Conservation (phyloP, 2,888 invertebrate species). For the Prosopocoilus inquinatus region DNA sequence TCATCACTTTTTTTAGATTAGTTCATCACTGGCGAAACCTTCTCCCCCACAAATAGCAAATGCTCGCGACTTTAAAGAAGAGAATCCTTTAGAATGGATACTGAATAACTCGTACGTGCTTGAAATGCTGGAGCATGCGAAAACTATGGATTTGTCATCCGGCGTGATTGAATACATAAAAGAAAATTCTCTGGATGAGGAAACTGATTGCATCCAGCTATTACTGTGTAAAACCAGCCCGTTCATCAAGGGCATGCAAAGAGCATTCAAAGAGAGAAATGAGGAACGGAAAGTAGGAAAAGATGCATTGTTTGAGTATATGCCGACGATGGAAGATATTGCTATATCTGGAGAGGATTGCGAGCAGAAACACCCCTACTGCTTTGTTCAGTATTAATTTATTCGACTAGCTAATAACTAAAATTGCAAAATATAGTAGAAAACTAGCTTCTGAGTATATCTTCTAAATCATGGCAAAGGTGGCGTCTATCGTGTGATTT, state of each 20-base stretch:
- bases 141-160: conserved; percentile 62
- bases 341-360: conserved; percentile 61
- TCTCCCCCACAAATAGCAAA: conserved; percentile 44
- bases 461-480: conserved; percentile 77
- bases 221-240: conserved; percentile 77
- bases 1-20: conserved; percentile 55
- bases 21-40: conserved; percentile 56
- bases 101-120: conserved; percentile 61
- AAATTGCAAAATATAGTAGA: conserved; percentile 2
- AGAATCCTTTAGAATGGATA: conserved; percentile 62
- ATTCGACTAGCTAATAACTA: conserved; percentile 2
- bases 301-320: conserved; percentile 53
- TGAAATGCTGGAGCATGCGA: conserved; percentile 59
- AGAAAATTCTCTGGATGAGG: conserved; percentile 55
- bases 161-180: conserved; percentile 61
- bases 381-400: conserved; percentile 29
- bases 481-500: conserved; percentile 79
- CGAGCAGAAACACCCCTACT: conserved; percentile 57
- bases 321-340: conserved; percentile 63
- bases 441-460: conserved; percentile 36
- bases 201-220: conserved; percentile 68
- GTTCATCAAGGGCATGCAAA: conserved; percentile 74
- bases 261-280: conserved; percentile 54
- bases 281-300: conserved; percentile 44
- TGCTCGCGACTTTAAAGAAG: conserved; percentile 36